phyloP scores from a whole-genome alignment of 2,113 vertebrate species.

The Hippocampus guttulatus region DNA sequence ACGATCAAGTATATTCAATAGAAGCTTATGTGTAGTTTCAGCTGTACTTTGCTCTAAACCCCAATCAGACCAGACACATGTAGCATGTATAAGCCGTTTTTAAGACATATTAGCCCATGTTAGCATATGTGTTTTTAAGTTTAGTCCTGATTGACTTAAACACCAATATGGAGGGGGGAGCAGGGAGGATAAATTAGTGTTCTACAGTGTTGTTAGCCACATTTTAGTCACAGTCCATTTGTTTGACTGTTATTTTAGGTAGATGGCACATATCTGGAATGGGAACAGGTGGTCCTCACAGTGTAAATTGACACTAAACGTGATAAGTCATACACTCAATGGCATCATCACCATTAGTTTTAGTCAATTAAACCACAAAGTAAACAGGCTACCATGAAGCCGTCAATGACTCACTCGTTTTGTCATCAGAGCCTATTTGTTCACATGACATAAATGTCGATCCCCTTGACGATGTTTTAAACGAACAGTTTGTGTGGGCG shows the following conservation, averaged over 20 bases:
- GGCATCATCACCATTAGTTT: conserved; percentile 36
- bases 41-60: neutral
- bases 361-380: neutral
- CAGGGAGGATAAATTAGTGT: neutral
- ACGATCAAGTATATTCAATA: neutral
- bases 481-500: conserved; percentile 40
- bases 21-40: neutral
- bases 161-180: no score
- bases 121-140: neutral
- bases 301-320: neutral
- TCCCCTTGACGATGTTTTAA: conserved; percentile 16
- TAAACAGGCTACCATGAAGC: conserved; percentile 28
- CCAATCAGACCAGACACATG: neutral
- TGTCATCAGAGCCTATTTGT: conserved; percentile 25
- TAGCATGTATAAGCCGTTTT: neutral
- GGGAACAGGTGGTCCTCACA: neutral
- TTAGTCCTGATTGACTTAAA: no score
- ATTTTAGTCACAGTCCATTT: neutral
- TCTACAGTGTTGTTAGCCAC: neutral
- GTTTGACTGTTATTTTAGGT: neutral
- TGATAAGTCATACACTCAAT: conserved; percentile 54
- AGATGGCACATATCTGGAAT: neutral
- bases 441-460: conserved; percentile 9
- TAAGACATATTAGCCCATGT: neutral
- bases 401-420: conserved; percentile 39